A percentile compares a stretch with the other conserved stretches of the same genome.
These are phyloP conservation scores for Euglossa dilemma DNA, from an alignment of 1,140 invertebrate genomes.

Conservation along the genomic window DNA sequence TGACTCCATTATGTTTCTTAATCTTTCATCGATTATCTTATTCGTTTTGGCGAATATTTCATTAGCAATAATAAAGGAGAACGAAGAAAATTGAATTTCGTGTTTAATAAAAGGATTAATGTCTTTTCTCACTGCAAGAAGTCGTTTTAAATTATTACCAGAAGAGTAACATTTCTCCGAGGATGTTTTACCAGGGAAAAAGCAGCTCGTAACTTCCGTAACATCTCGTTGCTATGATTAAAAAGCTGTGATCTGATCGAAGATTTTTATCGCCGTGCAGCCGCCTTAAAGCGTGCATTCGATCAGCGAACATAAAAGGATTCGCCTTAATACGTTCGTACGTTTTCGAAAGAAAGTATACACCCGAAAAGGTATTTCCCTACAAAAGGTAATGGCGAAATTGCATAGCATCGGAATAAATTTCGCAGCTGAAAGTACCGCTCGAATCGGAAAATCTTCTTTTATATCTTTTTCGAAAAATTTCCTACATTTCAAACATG, in stretches of 20 bases:
- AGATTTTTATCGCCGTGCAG: constrained; percentile 1
- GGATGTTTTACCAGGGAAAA: neutral
- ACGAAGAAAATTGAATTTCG: neutral
- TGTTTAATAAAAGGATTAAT: neutral
- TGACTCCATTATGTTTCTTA: too few relatives aligned
- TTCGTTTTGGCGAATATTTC: too few relatives aligned
- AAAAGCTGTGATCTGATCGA: constrained; percentile 10
- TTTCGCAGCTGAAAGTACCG: too few relatives aligned
- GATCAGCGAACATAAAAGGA: neutral
- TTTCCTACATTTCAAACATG: too few relatives aligned
- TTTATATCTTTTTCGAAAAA: too few relatives aligned
- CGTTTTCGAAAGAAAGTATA: constrained; percentile 2
- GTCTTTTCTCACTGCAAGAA: neutral
- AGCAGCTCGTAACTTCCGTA: neutral
- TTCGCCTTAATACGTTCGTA: neutral
- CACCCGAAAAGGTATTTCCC: too few relatives aligned
- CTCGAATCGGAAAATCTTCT: neutral
- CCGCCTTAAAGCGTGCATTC: neutral
- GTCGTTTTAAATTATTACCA: neutral
- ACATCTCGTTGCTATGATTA: constrained; percentile 13
- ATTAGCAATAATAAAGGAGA: neutral
- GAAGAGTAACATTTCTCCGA: neutral
- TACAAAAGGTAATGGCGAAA: neutral
- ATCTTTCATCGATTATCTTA: too few relatives aligned
- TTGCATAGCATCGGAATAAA: neutral